Conservation (phyloP, 2,113 vertebrate species). For the Fulmarus glacialis region DNA sequence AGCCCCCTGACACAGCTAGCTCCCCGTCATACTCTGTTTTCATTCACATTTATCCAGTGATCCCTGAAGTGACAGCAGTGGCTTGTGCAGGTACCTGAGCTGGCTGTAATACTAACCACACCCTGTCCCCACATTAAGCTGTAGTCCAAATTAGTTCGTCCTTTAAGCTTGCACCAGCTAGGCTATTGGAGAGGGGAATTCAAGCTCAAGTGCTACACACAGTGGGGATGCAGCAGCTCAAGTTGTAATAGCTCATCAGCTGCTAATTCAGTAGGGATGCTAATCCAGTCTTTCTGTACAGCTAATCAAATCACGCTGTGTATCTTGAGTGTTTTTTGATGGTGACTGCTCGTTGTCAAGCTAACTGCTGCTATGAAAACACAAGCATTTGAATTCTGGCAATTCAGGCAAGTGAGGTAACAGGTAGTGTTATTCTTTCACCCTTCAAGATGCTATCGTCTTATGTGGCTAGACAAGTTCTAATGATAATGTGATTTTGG, state of each 20-base stretch:
- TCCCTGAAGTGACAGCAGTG: background rate
- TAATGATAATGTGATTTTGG: background rate
- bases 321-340: background rate
- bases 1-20: background rate
- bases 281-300: background rate
- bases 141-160: background rate
- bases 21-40: background rate
- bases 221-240: background rate
- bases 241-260: background rate
- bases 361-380: background rate
- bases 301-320: background rate
- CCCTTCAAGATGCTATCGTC: background rate
- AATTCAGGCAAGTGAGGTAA: background rate
- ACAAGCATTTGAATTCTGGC: background rate
- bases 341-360: background rate
- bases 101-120: background rate
- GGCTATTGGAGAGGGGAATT: background rate
- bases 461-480: background rate
- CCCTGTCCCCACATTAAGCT: background rate
- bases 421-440: background rate
- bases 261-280: background rate
- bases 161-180: background rate
- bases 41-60: background rate
- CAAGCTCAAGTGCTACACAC: background rate
- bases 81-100: background rate